Percentiles rank a stretch among this genome's conserved stretches.
Conservation (phyloP, 2,888 invertebrate genomes). For the Amitus sp. region DNA sequence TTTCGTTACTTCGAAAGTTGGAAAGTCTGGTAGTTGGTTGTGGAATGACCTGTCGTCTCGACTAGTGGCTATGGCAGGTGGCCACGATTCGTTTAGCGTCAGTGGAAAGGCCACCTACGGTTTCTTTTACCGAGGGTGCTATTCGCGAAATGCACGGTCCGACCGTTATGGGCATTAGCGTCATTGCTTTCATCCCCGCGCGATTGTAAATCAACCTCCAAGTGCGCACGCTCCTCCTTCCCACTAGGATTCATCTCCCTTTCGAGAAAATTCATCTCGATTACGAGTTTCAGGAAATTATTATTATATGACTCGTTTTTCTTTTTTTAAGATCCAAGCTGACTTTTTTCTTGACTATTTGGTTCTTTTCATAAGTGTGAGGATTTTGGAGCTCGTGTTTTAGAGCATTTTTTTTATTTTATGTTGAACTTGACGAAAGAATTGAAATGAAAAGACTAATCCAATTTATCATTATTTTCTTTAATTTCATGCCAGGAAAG, state of each 20-base stretch:
- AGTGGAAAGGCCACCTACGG: constrained; percentile 20
- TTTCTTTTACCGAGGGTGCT: constrained; percentile 27
- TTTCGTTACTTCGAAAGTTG: constrained; percentile 33
- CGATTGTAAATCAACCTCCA: constrained; percentile 39
- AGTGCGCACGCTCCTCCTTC: constrained; percentile 8
- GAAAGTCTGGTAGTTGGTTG: constrained; percentile 46
- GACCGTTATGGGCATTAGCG: constrained; percentile 43
- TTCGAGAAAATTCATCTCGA: constrained; percentile 20
- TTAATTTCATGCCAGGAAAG: too few relatives aligned
- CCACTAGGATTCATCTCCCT: not conserved
- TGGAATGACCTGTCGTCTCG: constrained; percentile 52
- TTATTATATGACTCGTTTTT: not conserved
- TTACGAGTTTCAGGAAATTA: constrained; percentile 12
- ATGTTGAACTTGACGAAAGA: too few relatives aligned
- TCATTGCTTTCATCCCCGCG: constrained; percentile 32
- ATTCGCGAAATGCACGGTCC: constrained; percentile 31
- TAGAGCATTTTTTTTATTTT: too few relatives aligned
- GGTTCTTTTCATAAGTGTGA: too few relatives aligned
- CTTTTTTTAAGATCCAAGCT: too few relatives aligned
- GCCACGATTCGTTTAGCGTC: constrained; percentile 34
- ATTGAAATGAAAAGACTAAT: too few relatives aligned
- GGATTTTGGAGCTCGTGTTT: too few relatives aligned
- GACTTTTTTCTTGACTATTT: too few relatives aligned
- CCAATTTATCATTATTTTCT: too few relatives aligned
- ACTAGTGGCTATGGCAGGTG: constrained; percentile 54